These are phyloP conservation scores for Caradrina kadenii DNA, from an alignment of 2,888 invertebrate genomes.

Conservation along the genomic window DNA sequence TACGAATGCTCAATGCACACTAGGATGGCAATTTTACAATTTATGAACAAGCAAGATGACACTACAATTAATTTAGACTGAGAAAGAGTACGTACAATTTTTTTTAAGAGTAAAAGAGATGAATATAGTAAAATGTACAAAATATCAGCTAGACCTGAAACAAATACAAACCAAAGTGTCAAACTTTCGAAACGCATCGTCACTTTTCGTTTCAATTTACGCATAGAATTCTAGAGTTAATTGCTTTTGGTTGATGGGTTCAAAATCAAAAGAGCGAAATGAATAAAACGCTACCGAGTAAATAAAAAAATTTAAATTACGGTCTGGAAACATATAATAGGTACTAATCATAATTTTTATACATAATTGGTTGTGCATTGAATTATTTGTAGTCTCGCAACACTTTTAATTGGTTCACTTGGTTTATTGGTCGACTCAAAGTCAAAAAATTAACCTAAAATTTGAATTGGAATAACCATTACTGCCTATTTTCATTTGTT, in stretches of 20 bases:
- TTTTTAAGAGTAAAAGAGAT: constrained; percentile 22
- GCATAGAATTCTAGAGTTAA: not conserved
- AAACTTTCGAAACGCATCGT: constrained; percentile 71
- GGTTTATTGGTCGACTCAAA: constrained; percentile 11
- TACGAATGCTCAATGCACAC: constrained; percentile 7
- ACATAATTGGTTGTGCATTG: too few species aligned
- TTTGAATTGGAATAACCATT: constrained; percentile 52
- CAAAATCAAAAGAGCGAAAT: too few species aligned
- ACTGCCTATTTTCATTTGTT: constrained; percentile 52
- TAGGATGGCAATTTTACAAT: too few species aligned
- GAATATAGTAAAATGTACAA: constrained; percentile 23
- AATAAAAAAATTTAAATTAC: too few species aligned
- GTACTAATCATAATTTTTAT: too few species aligned
- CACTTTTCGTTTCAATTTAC: constrained; percentile 65
- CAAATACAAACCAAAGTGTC: constrained; percentile 43
- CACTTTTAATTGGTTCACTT: not conserved
- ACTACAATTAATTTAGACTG: constrained; percentile 32
- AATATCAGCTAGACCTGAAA: not conserved
- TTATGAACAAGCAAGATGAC: constrained; percentile 25
- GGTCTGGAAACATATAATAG: too few species aligned
- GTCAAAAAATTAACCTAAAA: constrained; percentile 62
- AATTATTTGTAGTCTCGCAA: not conserved
- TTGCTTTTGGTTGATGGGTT: not conserved
- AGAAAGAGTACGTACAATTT: constrained; percentile 1
- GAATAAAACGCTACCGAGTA: too few species aligned